Evolutionary conservation across 2,888 invertebrate genomes (phyloP), one percentile per base, ranked within the genome.

Genomic region (Acleris holmiana): DNA sequence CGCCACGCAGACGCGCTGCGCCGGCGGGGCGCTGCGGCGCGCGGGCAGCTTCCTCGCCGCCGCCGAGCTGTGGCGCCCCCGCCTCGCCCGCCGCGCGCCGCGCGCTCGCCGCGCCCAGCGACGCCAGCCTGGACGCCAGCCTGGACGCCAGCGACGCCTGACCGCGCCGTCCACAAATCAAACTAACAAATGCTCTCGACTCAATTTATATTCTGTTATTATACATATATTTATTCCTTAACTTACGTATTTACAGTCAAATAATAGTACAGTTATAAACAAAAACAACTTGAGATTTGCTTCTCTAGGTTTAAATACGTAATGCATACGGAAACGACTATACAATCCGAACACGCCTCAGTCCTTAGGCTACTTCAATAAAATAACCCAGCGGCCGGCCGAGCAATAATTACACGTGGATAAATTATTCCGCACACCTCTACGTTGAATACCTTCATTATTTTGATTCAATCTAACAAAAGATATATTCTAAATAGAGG

Each of bases 191-290:
- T 35, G 35, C 54, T 75, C 73, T 80, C 80, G 79, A 81, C 80
- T 82, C 80, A 84, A 86, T 87, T 89, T 89, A 89, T 91, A 91
- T 85, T 91, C 88, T 91, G 89, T 89, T 92, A 91, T 89, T 85
- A 86, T 70, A 69, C 65, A 69, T 89, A 89, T 86, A 91, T 80
- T 89, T 88, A 88, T 87, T 77, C 76, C 86, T 89, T 89, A 89
- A 75, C 75, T 82, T 89, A 88, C 78, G 79, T 89, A 91, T 92
- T 88, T 91, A 91, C 91, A 91, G 68, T 76, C 73, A 76, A 78
- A 88, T 86, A 87, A 85, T 83, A 81, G 76, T 86, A 88, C 82
- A 89, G 79, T 84, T 83, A 82, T 87, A 86, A 89, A 90, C 84
- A 85, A 86, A 81, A 89, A 88, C 85, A 86, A 85, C 79, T 77